phyloP scores from a whole-genome alignment of 2,797 vertebrate species.

The Florisuga fusca region DNA sequence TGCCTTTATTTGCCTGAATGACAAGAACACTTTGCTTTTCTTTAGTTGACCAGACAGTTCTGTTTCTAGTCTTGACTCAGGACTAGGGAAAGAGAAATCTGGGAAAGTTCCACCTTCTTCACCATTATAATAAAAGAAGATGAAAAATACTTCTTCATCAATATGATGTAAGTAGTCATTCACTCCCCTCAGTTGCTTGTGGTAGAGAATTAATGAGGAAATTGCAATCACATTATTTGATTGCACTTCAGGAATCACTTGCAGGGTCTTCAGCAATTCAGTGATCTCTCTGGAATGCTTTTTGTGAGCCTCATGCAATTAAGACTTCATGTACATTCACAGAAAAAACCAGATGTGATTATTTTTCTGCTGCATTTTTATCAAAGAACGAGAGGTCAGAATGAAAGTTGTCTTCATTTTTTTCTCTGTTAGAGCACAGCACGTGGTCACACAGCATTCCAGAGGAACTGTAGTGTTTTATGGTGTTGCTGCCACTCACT shows the following conservation, averaged over 20 bases:
- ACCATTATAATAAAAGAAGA: rapidly evolving
- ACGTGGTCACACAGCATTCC: background rate
- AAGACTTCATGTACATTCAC: background rate
- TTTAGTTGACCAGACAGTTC: background rate
- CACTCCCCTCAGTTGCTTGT: background rate
- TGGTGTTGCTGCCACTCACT: background rate
- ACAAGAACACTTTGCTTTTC: background rate
- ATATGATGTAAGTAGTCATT: background rate
- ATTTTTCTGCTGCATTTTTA: background rate
- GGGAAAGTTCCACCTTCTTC: background rate
- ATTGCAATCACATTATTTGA: background rate
- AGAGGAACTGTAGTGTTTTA: no score
- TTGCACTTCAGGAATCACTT: background rate
- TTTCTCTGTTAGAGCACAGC: background rate
- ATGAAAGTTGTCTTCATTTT: no score
- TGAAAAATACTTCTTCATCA: background rate
- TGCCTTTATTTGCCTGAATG: background rate
- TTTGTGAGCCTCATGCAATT: background rate
- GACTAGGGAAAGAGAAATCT: background rate
- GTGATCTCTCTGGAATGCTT: background rate
- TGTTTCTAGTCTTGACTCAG: background rate
- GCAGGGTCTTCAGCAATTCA: background rate
- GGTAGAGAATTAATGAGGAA: background rate
- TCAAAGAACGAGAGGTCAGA: background rate
- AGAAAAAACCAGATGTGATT: background rate